A percentile compares a stretch with the other conserved stretches of the same genome.
Conservation (phyloP, 2,888 invertebrate genomes). For the Alentia gelatinosa region DNA sequence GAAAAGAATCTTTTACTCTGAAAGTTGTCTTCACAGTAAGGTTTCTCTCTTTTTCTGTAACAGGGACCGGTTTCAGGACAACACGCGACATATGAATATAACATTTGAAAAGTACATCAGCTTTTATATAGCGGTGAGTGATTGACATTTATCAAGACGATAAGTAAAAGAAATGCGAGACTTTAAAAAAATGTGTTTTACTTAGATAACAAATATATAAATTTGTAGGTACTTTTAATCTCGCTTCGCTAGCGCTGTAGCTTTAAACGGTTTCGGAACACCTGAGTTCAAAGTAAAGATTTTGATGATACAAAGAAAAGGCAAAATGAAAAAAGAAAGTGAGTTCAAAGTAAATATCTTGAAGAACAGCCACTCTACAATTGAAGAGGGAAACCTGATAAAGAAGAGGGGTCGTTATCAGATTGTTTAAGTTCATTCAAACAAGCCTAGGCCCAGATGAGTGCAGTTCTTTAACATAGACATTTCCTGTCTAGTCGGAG, state of each 20-base stretch:
- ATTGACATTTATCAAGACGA: background rate
- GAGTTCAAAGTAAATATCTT: background rate
- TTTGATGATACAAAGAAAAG: background rate
- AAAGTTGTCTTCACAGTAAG: background rate
- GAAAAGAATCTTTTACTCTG: background rate
- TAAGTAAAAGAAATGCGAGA: no score
- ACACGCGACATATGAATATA: background rate
- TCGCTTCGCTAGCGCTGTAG: background rate
- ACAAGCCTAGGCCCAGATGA: no score
- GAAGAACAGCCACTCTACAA: background rate
- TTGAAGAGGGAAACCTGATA: background rate
- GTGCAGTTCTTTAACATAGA: no score
- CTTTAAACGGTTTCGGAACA: background rate
- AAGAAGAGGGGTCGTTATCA: background rate
- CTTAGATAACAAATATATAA: background rate
- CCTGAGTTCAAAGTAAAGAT: no score
- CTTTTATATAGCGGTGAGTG: conserved; percentile 48
- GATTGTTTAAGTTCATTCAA: no score
- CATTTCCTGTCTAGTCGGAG: no score
- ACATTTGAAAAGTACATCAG: background rate
- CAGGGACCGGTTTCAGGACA: conserved; percentile 55
- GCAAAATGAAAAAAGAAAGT: background rate
- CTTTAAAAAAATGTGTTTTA: background rate
- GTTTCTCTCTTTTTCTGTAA: background rate
- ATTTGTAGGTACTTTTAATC: background rate